Conservation (phyloP, 2,113 vertebrate species). For the Chunga burmeisteri region DNA sequence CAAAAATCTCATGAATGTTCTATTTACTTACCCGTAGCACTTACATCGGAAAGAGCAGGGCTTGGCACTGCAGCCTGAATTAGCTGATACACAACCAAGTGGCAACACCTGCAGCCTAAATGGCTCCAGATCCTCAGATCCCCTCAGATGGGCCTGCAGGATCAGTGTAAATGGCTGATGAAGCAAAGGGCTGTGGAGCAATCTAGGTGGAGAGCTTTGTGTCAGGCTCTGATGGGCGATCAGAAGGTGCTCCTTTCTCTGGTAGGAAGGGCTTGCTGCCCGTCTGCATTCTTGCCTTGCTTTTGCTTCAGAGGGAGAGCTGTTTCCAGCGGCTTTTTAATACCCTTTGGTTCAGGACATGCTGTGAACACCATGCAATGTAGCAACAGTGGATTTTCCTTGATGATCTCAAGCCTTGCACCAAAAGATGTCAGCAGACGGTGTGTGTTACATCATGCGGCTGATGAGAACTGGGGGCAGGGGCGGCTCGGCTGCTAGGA, state of each 20-base stretch:
- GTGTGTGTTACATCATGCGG: fast-evolving
- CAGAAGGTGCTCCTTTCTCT: not conserved
- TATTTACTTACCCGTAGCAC: conserved; percentile 30
- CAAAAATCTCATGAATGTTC: conserved; percentile 51
- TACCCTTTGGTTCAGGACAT: not conserved
- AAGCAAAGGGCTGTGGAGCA: not conserved
- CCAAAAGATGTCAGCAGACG: not conserved
- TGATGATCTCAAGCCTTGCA: not conserved
- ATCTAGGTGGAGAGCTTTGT: not conserved
- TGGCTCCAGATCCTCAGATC: not conserved
- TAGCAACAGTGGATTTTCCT: not conserved
- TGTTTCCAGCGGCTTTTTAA: not conserved
- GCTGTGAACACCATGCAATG: not conserved
- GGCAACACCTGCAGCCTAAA: conserved; percentile 25
- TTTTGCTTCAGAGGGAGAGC: not conserved
- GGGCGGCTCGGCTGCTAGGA: not conserved
- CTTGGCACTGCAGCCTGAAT: conserved; percentile 7
- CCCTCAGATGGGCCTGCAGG: not conserved
- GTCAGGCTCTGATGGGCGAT: not conserved
- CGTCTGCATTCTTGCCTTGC: fast-evolving
- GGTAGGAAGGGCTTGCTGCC: not conserved
- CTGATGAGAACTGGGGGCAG: not conserved
- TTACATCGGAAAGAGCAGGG: conserved; percentile 4
- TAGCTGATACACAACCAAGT: conserved; percentile 1
- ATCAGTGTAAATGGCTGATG: not conserved